Conservation (phyloP, 1,140 invertebrate species). For the Cydia splendana region DNA sequence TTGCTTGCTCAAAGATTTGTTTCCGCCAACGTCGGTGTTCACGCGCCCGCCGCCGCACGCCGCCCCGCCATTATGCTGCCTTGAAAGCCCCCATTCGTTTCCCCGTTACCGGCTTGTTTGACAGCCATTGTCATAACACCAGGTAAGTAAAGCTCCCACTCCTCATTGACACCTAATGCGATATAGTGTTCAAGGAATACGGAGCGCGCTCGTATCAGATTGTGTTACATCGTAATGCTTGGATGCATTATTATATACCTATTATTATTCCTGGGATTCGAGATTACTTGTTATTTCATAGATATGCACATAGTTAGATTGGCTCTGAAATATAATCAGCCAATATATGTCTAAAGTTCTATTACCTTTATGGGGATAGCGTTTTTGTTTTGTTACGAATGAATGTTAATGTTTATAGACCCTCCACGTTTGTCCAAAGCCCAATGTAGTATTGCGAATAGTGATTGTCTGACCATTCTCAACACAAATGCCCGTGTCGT, state of each 20-base stretch:
- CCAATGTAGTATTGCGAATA: too few relatives aligned
- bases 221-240: constrained; percentile 19
- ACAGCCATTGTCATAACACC: constrained; percentile 46
- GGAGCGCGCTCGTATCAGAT: constrained; percentile 11
- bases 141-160: constrained; percentile 23
- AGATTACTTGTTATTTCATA: background rate
- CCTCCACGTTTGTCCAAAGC: too few relatives aligned
- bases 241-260: constrained; percentile 6
- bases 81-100: constrained; percentile 47
- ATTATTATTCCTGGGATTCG: background rate
- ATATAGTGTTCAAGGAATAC: constrained; percentile 15
- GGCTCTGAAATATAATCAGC: too few relatives aligned
- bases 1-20: constrained; percentile 36
- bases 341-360: too few relatives aligned
- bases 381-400: too few relatives aligned
- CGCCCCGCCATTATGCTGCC: constrained; percentile 38
- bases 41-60: constrained; percentile 34
- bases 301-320: background rate
- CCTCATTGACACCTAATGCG: constrained; percentile 33
- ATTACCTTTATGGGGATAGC: too few relatives aligned
- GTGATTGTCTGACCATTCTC: too few relatives aligned
- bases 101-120: constrained; percentile 42
- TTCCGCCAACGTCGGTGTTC: constrained; percentile 39
- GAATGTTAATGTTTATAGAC: too few relatives aligned
- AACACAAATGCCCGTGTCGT: too few relatives aligned